Evolutionary conservation across 2,797 vertebrate genomes (phyloP).

Genomic region (Enteromius anoplus): DNA sequence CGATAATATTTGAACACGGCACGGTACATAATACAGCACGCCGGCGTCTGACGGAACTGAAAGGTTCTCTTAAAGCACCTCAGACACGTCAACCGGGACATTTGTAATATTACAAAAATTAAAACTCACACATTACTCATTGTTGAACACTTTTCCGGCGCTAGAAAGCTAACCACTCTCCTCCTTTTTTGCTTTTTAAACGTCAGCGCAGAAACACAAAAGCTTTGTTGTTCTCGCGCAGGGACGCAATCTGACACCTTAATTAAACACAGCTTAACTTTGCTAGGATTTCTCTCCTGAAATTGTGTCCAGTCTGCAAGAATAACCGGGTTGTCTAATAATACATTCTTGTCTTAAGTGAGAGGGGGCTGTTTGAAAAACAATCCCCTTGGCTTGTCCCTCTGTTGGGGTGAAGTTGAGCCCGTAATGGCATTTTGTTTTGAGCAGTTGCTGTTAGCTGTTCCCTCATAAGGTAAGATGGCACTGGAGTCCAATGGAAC

Average conservation of each 20-base stretch:
- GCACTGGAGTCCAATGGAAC: slow-evolving; percentile 94
- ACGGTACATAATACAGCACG: slow-evolving; percentile 46
- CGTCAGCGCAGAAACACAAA: slow-evolving; percentile 50
- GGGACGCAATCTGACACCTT: slow-evolving; percentile 63
- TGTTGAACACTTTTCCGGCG: slow-evolving; percentile 7
- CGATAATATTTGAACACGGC: slow-evolving; percentile 70
- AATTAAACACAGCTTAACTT: slow-evolving; percentile 65
- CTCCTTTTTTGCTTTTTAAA: slow-evolving; percentile 36
- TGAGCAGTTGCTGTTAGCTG: slow-evolving; percentile 88
- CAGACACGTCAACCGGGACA: neutral
- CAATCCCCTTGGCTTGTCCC: slow-evolving; percentile 77
- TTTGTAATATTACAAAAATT: neutral
- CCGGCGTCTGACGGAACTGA: slow-evolving; percentile 45
- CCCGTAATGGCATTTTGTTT: slow-evolving; percentile 91
- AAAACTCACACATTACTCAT: neutral
- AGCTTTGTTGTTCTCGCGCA: slow-evolving; percentile 56
- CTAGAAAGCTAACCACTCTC: neutral
- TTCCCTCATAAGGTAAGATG: slow-evolving; percentile 99
- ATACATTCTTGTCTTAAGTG: slow-evolving; percentile 82
- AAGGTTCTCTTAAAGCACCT: neutral
- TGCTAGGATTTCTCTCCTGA: slow-evolving; percentile 62
- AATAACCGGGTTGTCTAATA: slow-evolving; percentile 77
- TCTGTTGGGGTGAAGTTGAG: slow-evolving; percentile 84
- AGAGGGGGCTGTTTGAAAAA: slow-evolving; percentile 84
- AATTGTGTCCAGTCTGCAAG: slow-evolving; percentile 72